A percentile compares a stretch with the other conserved stretches of the same genome.
Conservation (phyloP, 2,888 invertebrate genomes). For the Cryptus viduatorius region DNA sequence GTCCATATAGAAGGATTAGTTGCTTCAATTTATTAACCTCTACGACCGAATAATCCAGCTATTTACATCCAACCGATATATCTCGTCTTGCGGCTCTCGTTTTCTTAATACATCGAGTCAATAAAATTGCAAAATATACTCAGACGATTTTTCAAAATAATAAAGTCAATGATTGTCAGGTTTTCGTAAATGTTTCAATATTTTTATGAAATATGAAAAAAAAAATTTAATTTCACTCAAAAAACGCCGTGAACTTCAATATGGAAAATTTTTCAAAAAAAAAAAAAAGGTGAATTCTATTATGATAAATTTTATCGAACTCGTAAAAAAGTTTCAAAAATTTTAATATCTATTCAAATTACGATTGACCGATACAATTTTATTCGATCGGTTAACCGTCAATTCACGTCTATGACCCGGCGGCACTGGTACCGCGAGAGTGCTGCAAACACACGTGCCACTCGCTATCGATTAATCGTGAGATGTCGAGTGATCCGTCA, state of each 20-base stretch:
- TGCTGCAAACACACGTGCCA: background rate
- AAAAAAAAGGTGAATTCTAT: background rate
- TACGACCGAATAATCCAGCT: slow-evolving; percentile 1
- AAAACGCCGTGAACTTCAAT: background rate
- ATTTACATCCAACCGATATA: background rate
- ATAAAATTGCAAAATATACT: background rate
- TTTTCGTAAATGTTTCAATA: background rate
- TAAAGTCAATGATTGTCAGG: background rate
- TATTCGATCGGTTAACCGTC: slow-evolving; percentile 4
- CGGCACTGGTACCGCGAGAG: slow-evolving; percentile 3
- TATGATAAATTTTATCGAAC: too few species aligned
- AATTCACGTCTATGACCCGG: background rate
- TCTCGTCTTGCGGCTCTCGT: background rate
- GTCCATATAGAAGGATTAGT: slow-evolving; percentile 21
- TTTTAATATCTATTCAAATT: background rate
- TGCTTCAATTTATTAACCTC: slow-evolving; percentile 34
- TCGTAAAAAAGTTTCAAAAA: background rate
- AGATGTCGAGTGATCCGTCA: slow-evolving; percentile 48
- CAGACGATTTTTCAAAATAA: too few species aligned
- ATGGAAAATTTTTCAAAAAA: background rate
- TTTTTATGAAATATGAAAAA: background rate
- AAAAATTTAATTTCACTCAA: background rate
- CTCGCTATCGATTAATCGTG: slow-evolving; percentile 3
- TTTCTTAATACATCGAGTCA: background rate
- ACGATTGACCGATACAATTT: background rate